Conservation (phyloP, 1,140 invertebrate genomes). For the Heliconius congener region DNA sequence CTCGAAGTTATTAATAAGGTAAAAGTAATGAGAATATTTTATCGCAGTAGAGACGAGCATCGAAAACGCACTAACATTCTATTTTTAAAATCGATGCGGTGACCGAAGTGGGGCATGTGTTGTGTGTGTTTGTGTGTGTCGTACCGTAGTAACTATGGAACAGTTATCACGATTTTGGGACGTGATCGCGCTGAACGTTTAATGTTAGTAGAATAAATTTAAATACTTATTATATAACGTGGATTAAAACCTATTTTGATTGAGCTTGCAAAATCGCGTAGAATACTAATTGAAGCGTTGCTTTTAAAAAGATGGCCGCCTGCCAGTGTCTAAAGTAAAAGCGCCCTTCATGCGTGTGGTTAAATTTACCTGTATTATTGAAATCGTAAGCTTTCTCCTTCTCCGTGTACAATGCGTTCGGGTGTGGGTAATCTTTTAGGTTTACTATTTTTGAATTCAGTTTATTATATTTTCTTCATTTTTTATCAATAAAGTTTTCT, state of each 20-base stretch:
- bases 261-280: constrained; percentile 36
- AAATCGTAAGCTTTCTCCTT: constrained; percentile 56
- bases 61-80: constrained; percentile 70
- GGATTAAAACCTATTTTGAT: constrained; percentile 47
- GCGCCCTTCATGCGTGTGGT: constrained; percentile 47
- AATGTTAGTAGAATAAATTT: constrained; percentile 25
- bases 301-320: constrained; percentile 47
- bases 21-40: constrained; percentile 51
- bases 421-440: constrained; percentile 48
- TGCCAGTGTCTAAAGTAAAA: constrained; percentile 49
- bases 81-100: constrained; percentile 77
- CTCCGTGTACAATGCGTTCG: constrained; percentile 48
- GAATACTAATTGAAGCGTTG: constrained; percentile 36
- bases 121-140: constrained; percentile 16
- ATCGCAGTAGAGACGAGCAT: constrained; percentile 52
- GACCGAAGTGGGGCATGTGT: constrained; percentile 68
- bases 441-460: constrained; percentile 47
- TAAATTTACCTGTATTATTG: constrained; percentile 50
- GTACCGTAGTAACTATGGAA: constrained; percentile 58
- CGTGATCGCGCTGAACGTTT: constrained; percentile 21
- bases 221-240: constrained; percentile 23
- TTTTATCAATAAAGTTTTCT: constrained; percentile 17
- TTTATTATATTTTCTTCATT: constrained; percentile 49
- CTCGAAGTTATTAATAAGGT: constrained; percentile 18
- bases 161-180: constrained; percentile 47